Evolutionary conservation across 2,797 vertebrate species (phyloP), one percentile per base, ranked within the genome.

Genomic region (Sandelia bainsii): DNA sequence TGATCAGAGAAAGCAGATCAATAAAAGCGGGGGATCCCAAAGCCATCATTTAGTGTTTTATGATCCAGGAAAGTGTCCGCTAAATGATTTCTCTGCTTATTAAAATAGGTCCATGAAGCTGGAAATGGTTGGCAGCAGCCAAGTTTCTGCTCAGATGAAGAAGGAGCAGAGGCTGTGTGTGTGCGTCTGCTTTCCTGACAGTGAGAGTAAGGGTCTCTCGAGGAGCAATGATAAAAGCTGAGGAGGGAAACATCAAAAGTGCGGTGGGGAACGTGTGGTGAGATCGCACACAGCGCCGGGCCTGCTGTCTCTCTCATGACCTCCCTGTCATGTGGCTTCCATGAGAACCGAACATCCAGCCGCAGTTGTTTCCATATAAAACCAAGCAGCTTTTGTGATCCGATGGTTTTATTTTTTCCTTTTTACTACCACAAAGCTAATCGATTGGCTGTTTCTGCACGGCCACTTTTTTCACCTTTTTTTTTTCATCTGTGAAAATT

Each of bases 341-440:
- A 90, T 88, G 85, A 90, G 89, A 91, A 92, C 85, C 90, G 88
- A 91, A 88, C 87, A 85, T 87, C 59, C 87, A 92, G 86, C 84
- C 88, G 63, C 91, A 93, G 91, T 92, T 91, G 91, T 92, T 92
- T 92, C 92, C 90, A 93, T 92, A 83, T 87, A 85, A 92, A 93
- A 91, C 86, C 87, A 63, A 91, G 79, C 82, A 59, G 75, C 89
- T 90, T 83, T 87, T 87, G 88, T 89, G 87, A 92, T 87, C 87
- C 49, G 2, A 75, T 61, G 54, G 70, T 68, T 57, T 77, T 61
- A 64, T 66, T 63, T 58, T 49, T 32, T 34, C 13, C 16, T 34
- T 74, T 75, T 76, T 69, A 63, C 58, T 69, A 81, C 87, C 91
- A 76, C 87, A 89, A 72, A 85, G 77, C 89, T 89, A 91, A 92